Percentiles rank a stretch among this genome's conserved stretches.
These are phyloP conservation scores for Athrips mouffetella DNA, from an alignment of 2,888 invertebrate species.

Conservation along the genomic window DNA sequence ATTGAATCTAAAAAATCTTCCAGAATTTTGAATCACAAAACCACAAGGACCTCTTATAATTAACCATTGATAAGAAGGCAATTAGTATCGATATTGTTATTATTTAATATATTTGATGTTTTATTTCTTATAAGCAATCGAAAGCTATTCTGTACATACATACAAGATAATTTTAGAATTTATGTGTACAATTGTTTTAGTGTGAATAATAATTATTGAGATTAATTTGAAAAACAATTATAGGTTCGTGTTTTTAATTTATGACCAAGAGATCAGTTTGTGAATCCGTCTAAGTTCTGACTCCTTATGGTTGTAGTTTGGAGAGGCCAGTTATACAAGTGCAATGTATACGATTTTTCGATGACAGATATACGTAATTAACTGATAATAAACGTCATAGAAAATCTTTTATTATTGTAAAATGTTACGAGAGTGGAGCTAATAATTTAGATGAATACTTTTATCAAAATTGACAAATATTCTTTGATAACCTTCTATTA, in stretches of 20 bases:
- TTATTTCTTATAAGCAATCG: slow-evolving; percentile 75
- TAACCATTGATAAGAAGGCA: slow-evolving; percentile 79
- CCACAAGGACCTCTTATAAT: slow-evolving; percentile 79
- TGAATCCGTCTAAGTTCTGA: slow-evolving; percentile 55
- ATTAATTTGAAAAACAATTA: slow-evolving; percentile 65
- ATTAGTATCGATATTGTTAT: slow-evolving; percentile 78
- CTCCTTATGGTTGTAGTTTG: slow-evolving; percentile 51
- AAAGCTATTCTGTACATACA: slow-evolving; percentile 74
- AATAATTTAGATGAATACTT: slow-evolving; percentile 54
- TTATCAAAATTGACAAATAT: slow-evolving; percentile 50
- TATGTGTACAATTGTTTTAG: slow-evolving; percentile 78
- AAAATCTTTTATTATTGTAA: slow-evolving; percentile 66
- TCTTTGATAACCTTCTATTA: slow-evolving; percentile 60
- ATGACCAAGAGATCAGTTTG: slow-evolving; percentile 56
- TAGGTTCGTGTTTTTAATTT: slow-evolving; percentile 50
- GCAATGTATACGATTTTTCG: slow-evolving; percentile 79
- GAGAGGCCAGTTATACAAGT: slow-evolving; percentile 76
- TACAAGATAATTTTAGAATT: slow-evolving; percentile 70
- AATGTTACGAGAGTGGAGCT: slow-evolving; percentile 67
- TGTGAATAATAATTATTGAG: slow-evolving; percentile 74
- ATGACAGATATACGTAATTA: slow-evolving; percentile 77
- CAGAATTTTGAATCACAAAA: slow-evolving; percentile 69
- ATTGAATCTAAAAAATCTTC: slow-evolving; percentile 31
- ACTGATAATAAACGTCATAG: slow-evolving; percentile 71
- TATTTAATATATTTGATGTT: slow-evolving; percentile 79